phyloP scores from a whole-genome alignment of 2,797 vertebrate genomes.

The Kryptolebias ocellatus region DNA sequence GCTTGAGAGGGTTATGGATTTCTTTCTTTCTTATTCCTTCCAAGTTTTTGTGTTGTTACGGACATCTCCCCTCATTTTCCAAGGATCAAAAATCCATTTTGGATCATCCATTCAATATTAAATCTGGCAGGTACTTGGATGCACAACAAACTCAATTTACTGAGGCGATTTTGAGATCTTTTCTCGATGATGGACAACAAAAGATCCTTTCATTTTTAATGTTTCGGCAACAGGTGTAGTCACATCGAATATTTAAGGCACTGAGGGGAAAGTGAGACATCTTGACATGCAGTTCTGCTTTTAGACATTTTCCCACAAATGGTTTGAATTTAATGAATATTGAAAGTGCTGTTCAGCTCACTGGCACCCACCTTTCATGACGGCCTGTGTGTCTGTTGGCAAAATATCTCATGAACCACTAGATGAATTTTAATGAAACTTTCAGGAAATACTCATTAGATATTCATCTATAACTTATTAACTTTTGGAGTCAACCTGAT shows the following conservation, averaged over 20 bases:
- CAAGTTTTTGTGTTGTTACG: conserved; percentile 73
- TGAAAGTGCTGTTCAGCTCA: not conserved
- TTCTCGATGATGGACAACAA: conserved; percentile 77
- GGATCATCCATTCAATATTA: conserved; percentile 87
- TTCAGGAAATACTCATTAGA: too few species aligned
- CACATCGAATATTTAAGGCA: conserved; percentile 6
- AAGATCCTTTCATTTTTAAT: conserved; percentile 72
- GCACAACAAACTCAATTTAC: conserved; percentile 88
- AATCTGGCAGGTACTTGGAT: conserved; percentile 88
- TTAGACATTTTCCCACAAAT: not conserved
- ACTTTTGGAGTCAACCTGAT: too few species aligned
- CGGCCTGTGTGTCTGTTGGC: too few species aligned
- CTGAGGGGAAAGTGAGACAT: not conserved
- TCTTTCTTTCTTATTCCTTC: conserved; percentile 46
- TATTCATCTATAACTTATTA: too few species aligned
- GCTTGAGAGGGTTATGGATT: conserved; percentile 85
- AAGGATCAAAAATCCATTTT: conserved; percentile 86
- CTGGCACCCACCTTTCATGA: too few species aligned
- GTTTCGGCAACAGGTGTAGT: conserved; percentile 49
- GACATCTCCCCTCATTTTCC: conserved; percentile 86
- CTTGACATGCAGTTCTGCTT: not conserved
- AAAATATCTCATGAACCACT: too few species aligned
- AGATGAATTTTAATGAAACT: too few species aligned
- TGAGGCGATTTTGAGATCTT: conserved; percentile 82
- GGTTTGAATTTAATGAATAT: not conserved